Conservation (phyloP, 2,888 invertebrate genomes). For the Neoscelio sp. region DNA sequence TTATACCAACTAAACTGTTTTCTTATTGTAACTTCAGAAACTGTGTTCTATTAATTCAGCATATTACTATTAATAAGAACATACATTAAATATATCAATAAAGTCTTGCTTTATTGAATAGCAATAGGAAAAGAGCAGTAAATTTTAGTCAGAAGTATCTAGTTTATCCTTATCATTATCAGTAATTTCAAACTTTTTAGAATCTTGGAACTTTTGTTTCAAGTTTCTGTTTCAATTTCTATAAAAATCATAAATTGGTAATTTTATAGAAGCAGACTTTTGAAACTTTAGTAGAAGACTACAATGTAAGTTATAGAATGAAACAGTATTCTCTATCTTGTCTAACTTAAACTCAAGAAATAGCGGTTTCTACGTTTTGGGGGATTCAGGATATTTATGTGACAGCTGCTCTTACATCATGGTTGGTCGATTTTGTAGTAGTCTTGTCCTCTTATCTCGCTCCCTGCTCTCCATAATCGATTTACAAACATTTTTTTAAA, state of each 20-base stretch:
- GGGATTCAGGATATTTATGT: conserved; percentile 81
- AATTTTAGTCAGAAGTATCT: not conserved
- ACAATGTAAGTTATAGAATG: conserved; percentile 65
- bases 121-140: conserved; percentile 28
- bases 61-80: no score
- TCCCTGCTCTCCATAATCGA: no score
- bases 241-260: conserved; percentile 81
- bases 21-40: no score
- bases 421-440: conserved; percentile 65
- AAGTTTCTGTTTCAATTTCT: conserved; percentile 30
- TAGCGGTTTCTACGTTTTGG: conserved; percentile 76
- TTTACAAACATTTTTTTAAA: no score
- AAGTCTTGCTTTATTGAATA: no score
- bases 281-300: conserved; percentile 76
- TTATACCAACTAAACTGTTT: no score
- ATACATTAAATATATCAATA: no score
- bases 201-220: conserved; percentile 11
- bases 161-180: conserved; percentile 1
- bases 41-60: no score
- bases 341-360: not conserved
- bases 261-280: conserved; percentile 75
- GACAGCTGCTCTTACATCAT: conserved; percentile 80
- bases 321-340: not conserved
- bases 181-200: no score
- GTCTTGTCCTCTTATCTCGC: not conserved